Conservation (phyloP, 2,888 invertebrate species). For the Cheiracanthium punctorium region DNA sequence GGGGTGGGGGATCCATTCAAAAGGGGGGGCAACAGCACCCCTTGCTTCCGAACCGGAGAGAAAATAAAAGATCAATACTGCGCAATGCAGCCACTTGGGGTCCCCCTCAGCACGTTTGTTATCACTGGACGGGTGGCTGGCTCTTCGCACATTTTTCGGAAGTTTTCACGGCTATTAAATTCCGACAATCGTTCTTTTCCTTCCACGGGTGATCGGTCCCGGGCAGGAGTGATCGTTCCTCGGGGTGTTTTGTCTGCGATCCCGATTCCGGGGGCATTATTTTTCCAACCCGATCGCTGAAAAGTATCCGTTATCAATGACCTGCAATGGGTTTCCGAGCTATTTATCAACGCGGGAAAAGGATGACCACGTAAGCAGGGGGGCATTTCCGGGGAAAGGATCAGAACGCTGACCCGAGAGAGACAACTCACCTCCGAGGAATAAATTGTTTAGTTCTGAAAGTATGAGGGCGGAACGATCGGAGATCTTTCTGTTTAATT, state of each 20-base stretch:
- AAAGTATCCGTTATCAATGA: constrained; percentile 42
- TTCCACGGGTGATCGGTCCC: constrained; percentile 42
- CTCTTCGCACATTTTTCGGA: constrained; percentile 55
- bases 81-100: constrained; percentile 68
- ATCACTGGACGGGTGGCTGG: constrained; percentile 48
- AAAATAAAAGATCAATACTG: constrained; percentile 67
- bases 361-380: constrained; percentile 31
- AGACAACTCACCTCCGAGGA: no score
- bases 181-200: constrained; percentile 52
- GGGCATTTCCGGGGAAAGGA: neutral
- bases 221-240: constrained; percentile 5
- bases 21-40: neutral
- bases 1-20: neutral
- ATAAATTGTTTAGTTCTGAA: no score
- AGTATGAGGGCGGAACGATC: no score
- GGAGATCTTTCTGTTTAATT: no score
- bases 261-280: constrained; percentile 30
- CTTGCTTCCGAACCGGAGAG: constrained; percentile 23
- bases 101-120: constrained; percentile 54
- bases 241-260: constrained; percentile 19
- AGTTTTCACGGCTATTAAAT: constrained; percentile 69
- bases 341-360: constrained; percentile 25
- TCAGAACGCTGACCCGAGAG: neutral
- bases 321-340: constrained; percentile 30
- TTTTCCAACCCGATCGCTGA: constrained; percentile 48